Percentiles rank a stretch among this genome's conserved stretches.
phyloP scores from a whole-genome alignment of 92 coral and sea anemone species.

The Scolanthus callimorphus region DNA sequence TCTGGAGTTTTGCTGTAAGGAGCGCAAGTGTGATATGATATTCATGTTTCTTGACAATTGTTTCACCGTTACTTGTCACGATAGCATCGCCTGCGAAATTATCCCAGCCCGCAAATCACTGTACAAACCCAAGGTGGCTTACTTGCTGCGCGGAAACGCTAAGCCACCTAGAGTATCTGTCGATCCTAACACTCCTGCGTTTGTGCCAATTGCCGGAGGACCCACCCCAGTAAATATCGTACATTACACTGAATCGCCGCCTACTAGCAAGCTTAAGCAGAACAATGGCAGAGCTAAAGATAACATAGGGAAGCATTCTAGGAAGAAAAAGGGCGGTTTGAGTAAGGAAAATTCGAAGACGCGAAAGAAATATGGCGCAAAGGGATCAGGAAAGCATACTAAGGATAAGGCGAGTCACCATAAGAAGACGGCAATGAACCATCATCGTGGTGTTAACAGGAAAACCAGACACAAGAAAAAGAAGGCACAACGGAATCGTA shows the following conservation, averaged over 20 bases:
- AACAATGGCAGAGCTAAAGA: background rate
- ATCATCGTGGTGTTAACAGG: background rate
- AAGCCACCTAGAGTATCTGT: constrained; percentile 30
- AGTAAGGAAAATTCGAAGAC: background rate
- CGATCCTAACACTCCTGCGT: constrained; percentile 12
- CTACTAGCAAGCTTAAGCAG: background rate
- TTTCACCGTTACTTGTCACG: constrained; percentile 80
- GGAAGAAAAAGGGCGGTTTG: background rate
- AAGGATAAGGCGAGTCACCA: background rate
- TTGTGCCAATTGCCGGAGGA: constrained; percentile 8
- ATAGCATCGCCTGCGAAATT: constrained; percentile 80
- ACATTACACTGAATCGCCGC: constrained; percentile 42
- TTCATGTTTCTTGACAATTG: constrained; percentile 85
- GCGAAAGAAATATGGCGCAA: no score
- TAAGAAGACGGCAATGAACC: no score
- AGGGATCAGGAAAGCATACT: background rate
- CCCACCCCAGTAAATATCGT: constrained; percentile 55
- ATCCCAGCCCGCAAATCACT: constrained; percentile 67
- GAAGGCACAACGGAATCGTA: background rate
- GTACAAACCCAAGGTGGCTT: constrained; percentile 77
- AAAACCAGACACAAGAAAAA: background rate
- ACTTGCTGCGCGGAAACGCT: constrained; percentile 62
- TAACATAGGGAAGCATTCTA: background rate
- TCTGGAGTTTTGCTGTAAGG: constrained; percentile 68
- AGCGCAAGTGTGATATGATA: constrained; percentile 70